These are phyloP conservation scores for Caenorhabditis becei DNA, from an alignment of 2,888 invertebrate genomes.

Conservation along the genomic window DNA sequence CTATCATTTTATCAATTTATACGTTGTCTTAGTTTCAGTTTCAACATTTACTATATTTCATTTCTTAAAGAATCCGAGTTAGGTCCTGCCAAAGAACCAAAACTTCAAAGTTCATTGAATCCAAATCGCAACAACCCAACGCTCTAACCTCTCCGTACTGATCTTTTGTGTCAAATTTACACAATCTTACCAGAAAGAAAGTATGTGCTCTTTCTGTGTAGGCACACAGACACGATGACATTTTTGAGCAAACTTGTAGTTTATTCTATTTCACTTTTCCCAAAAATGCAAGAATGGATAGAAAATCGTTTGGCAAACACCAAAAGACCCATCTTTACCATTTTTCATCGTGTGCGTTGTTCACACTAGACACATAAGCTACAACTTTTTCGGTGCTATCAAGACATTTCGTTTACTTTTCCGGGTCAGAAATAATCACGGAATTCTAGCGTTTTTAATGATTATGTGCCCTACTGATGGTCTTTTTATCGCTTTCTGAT, in stretches of 20 bases:
- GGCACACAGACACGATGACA: slow-evolving; percentile 35
- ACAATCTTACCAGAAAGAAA: slow-evolving; percentile 20
- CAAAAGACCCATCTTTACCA: background rate
- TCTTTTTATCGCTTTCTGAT: background rate
- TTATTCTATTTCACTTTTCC: slow-evolving; percentile 19
- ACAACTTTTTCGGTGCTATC: slow-evolving; percentile 1
- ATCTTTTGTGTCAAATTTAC: slow-evolving; percentile 32
- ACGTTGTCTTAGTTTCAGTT: background rate
- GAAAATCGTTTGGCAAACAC: slow-evolving; percentile 31
- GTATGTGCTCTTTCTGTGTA: slow-evolving; percentile 33
- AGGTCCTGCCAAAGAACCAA: background rate
- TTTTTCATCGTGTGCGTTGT: slow-evolving; percentile 9
- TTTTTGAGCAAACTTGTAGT: slow-evolving; percentile 46
- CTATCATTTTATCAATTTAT: slow-evolving; percentile 26
- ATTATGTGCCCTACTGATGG: background rate
- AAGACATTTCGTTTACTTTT: background rate
- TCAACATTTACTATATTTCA: background rate
- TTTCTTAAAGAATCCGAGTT: slow-evolving; percentile 17
- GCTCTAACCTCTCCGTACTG: background rate
- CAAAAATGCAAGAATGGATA: slow-evolving; percentile 26
- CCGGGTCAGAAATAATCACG: background rate
- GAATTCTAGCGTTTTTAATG: background rate
- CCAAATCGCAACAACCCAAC: slow-evolving; percentile 7
- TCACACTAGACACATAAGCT: slow-evolving; percentile 40
- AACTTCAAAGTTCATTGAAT: slow-evolving; percentile 43